Evolutionary conservation across 2,797 vertebrate genomes (phyloP), one percentile per base, ranked within the genome.

Genomic region (Discoglossus pictus): DNA sequence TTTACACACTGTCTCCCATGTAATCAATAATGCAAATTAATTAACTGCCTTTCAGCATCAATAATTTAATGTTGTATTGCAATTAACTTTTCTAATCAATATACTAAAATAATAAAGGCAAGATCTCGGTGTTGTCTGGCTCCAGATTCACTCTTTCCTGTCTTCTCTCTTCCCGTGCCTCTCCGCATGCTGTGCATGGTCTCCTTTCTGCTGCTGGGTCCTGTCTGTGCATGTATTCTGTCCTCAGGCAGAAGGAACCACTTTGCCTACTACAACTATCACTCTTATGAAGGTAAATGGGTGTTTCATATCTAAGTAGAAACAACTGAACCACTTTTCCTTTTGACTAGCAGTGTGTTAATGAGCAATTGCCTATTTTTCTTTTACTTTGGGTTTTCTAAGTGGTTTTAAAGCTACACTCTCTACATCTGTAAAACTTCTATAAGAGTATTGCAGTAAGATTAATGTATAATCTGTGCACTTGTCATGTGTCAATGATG

Each of bases 201-300:
- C 75, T 81, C 88, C 85, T 63, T 87, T 75, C 86, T 84, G 87
- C 89, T 83, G 91, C 92, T 87, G 89, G 90, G 83, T 79, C 88
- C 87, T 86, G 85, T 88, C 88, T 92, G 83, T 91, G 88, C 89
- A 91, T 91, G 85, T 82, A 75, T 91, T 85, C 84, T 90, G 85
- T 87, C 82, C 86, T 87, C 90, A 98, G 96, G 95, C 88, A 92
- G 94, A 91, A 94, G 96, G 91, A 93, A 90, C 89, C 96, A 96
- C 92, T 95, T 92, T 95, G 93, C 93, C 93, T 96, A 91, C 96
- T 94, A 93, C 94, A 84, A 84, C 90, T 96, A 92, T 90, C 94
- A 93, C 83, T 74, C 93, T 83, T 90, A 90, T 0, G 93, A 97
- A 98, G 96, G 95, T 98, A 98, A 98, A 64, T 1, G 79, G 78